Evolutionary conservation across 2,113 vertebrate species (phyloP).

Genomic region (Acrocephalus kingi): DNA sequence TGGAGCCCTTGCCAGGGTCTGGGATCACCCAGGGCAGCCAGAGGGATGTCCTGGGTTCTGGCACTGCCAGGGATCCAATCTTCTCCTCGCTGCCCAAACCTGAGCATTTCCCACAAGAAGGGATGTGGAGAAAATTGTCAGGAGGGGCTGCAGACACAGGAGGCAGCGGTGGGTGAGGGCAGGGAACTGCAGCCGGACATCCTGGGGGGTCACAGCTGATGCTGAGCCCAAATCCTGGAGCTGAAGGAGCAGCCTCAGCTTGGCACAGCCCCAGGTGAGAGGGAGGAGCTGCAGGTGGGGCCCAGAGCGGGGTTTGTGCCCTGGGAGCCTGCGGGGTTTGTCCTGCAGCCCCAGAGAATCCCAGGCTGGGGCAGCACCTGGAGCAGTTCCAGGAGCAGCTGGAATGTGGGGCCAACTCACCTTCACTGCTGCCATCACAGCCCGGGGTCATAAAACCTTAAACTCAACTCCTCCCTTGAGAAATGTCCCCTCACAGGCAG

Average conservation of each 20-base stretch:
- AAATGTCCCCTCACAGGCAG: background rate
- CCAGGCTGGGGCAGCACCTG: background rate
- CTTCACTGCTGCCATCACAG: background rate
- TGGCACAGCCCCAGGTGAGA: background rate
- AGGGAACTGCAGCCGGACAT: background rate
- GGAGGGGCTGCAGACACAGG: background rate
- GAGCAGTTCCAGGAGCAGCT: fast-evolving
- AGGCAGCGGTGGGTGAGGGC: fast-evolving
- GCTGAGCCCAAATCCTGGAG: background rate
- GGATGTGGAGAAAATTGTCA: background rate
- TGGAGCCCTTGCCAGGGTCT: too few relatives aligned
- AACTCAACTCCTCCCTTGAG: background rate
- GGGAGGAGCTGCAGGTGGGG: background rate
- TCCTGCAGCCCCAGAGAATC: background rate
- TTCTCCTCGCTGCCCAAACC: background rate
- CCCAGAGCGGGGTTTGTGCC: background rate
- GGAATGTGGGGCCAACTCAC: background rate
- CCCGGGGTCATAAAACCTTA: background rate
- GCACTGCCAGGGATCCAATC: background rate
- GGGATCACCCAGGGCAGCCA: too few relatives aligned
- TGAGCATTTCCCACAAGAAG: fast-evolving
- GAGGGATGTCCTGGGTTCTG: too few relatives aligned
- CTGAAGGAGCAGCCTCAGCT: background rate
- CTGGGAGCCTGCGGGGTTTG: background rate
- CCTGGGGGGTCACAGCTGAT: background rate